Conservation (phyloP, 2,113 vertebrate species). For the Peromyscus californicus region DNA sequence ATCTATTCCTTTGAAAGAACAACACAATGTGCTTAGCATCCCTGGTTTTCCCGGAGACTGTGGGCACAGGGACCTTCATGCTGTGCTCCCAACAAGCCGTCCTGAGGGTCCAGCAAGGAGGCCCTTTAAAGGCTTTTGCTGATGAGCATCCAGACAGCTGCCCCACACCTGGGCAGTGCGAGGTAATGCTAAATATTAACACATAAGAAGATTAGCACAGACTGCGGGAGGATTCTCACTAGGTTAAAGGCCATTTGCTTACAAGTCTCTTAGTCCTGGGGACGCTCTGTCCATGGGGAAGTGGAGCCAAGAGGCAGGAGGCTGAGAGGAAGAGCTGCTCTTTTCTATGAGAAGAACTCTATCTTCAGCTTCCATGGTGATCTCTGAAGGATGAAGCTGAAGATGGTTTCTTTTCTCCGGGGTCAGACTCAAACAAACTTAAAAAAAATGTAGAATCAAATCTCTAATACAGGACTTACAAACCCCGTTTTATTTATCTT, state of each 20-base stretch:
- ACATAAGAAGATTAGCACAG: constrained; percentile 67
- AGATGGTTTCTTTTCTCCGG: background rate
- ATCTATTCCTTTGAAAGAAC: background rate
- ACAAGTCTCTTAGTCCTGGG: constrained; percentile 22
- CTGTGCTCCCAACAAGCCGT: background rate
- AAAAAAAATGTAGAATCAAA: background rate
- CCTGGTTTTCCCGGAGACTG: background rate
- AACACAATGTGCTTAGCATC: background rate
- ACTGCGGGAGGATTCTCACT: background rate
- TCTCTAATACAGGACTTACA: background rate
- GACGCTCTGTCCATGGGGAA: background rate
- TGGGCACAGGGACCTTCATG: background rate
- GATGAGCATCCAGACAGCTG: background rate
- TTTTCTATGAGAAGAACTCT: background rate
- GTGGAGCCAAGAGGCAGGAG: background rate
- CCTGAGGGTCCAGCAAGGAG: background rate
- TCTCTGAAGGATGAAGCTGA: background rate
- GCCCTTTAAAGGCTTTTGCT: constrained; percentile 25
- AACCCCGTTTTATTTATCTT: background rate
- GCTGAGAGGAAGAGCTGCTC: background rate
- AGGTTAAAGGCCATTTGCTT: constrained; percentile 61
- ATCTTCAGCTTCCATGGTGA: background rate
- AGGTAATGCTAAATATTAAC: constrained; percentile 71
- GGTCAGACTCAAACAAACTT: background rate
- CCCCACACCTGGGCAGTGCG: background rate